Percentiles rank a stretch among this genome's conserved stretches.
These are phyloP conservation scores for Mycteria americana DNA, from an alignment of 2,797 vertebrate species.

Conservation along the genomic window DNA sequence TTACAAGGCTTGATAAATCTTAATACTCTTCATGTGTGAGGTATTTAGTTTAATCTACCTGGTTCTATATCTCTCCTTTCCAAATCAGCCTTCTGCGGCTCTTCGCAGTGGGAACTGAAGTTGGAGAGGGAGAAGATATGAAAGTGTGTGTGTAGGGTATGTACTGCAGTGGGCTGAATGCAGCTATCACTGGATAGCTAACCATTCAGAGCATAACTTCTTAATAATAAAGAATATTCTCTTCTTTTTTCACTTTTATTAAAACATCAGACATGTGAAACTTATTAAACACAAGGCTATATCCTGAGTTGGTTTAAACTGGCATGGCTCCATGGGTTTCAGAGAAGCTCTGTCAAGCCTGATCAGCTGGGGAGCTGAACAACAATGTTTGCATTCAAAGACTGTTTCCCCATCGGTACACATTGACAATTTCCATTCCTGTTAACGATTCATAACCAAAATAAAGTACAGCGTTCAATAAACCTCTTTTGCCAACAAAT, in stretches of 20 bases:
- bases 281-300: not conserved
- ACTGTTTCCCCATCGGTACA: not conserved
- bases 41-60: not conserved
- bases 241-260: not conserved
- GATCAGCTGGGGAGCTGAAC: conserved; percentile 16
- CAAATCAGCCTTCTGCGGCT: not conserved
- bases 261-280: not conserved
- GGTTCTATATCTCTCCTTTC: not conserved
- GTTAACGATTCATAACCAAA: not conserved
- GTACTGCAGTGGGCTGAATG: not conserved
- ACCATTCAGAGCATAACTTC: not conserved
- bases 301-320: conserved; percentile 11
- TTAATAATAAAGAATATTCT: not conserved
- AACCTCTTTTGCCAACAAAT: not conserved
- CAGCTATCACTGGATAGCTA: not conserved
- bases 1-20: not conserved
- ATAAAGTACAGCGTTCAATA: not conserved
- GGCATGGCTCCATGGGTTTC: not conserved
- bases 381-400: not conserved
- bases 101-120: not conserved
- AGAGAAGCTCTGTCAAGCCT: not conserved
- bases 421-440: not conserved
- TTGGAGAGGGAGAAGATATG: not conserved
- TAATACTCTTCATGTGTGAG: not conserved
- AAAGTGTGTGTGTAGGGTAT: fast-evolving